These are phyloP conservation scores for Stictonetta naevosa DNA, from an alignment of 2,113 vertebrate genomes.

Conservation along the genomic window DNA sequence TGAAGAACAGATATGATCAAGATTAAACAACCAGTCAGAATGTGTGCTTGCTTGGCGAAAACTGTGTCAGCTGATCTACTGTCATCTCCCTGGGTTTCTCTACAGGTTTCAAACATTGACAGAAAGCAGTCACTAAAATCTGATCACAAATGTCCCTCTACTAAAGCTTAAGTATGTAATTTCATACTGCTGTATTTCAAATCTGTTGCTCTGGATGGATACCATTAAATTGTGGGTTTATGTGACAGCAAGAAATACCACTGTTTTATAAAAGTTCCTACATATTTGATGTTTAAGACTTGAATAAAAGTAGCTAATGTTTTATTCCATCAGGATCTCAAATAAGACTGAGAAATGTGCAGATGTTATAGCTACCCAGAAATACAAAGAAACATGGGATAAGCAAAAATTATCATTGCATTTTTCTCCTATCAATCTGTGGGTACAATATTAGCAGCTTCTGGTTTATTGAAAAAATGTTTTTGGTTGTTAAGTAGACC, in stretches of 20 bases:
- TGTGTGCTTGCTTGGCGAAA: background rate
- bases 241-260: rapidly evolving
- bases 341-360: background rate
- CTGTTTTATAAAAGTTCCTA: background rate
- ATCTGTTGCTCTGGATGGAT: background rate
- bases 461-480: background rate
- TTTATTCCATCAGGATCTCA: background rate
- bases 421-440: background rate
- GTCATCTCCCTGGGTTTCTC: background rate
- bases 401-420: background rate
- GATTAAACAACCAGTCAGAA: background rate
- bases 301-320: background rate
- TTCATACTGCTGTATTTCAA: background rate
- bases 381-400: background rate
- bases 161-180: background rate
- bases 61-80: background rate
- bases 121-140: background rate
- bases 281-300: background rate
- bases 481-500: background rate
- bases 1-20: background rate
- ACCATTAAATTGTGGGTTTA: background rate
- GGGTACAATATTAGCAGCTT: background rate
- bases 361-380: background rate
- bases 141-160: background rate
- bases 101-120: background rate